Percentiles rank a stretch among this genome's conserved stretches.
Evolutionary conservation across 2,888 invertebrate species (phyloP).

Genomic region (Pseudeuparius sepicola): DNA sequence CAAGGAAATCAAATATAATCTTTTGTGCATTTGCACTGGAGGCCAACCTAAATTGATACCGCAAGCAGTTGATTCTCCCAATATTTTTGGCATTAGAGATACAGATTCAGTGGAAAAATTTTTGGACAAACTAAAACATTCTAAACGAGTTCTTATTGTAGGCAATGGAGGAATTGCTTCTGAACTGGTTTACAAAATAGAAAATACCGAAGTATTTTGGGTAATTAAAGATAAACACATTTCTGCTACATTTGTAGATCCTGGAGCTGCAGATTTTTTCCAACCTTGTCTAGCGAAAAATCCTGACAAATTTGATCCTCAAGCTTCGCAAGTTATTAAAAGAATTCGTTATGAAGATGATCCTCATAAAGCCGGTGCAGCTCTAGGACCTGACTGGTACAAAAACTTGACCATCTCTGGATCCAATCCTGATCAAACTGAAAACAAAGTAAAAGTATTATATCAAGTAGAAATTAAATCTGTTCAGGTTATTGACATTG

Average conservation of each 20-base stretch:
- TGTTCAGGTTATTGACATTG: constrained; percentile 35
- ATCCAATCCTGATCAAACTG: constrained; percentile 23
- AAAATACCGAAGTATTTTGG: constrained; percentile 83
- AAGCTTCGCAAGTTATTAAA: constrained; percentile 32
- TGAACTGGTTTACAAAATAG: constrained; percentile 84
- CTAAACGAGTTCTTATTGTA: constrained; percentile 69
- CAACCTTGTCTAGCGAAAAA: constrained; percentile 43
- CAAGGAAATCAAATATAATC: constrained; percentile 55
- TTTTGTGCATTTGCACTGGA: constrained; percentile 85
- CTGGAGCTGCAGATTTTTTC: constrained; percentile 92
- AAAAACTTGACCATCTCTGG: constrained; percentile 53
- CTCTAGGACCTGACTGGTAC: constrained; percentile 97
- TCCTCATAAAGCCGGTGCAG: constrained; percentile 62
- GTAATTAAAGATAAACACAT: constrained; percentile 88
- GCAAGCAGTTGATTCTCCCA: constrained; percentile 44
- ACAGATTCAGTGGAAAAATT: constrained; percentile 85
- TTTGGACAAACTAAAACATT: constrained; percentile 54
- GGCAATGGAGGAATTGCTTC: constrained; percentile 99
- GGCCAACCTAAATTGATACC: constrained; percentile 73
- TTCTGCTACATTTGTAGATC: constrained; percentile 89
- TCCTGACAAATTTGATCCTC: constrained; percentile 17
- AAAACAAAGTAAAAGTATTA: constrained; percentile 48
- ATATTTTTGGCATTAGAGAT: constrained; percentile 83
- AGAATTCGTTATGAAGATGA: constrained; percentile 60
- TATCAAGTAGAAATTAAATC: constrained; percentile 48